Evolutionary conservation across 2,888 invertebrate genomes (phyloP).

Genomic region (Deilephila elpenor): DNA sequence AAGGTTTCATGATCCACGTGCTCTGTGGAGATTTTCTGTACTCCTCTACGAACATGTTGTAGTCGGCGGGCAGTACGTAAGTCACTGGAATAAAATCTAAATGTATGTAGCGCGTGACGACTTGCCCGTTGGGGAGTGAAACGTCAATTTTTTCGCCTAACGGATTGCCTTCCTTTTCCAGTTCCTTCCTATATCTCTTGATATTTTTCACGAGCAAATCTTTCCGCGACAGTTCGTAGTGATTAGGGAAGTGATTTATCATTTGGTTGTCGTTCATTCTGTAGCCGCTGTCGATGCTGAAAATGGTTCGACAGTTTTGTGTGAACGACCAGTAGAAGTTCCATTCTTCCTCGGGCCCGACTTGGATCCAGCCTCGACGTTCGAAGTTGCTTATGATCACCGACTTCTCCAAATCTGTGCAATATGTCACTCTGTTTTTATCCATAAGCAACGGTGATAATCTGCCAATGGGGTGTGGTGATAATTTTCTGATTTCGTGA

Average conservation of each 20-base stretch:
- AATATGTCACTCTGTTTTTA: conserved; percentile 71
- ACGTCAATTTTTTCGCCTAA: conserved; percentile 89
- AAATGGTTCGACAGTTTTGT: conserved; percentile 94
- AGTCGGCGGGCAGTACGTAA: conserved; percentile 97
- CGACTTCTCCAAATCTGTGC: conserved; percentile 97
- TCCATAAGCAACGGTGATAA: conserved; percentile 47
- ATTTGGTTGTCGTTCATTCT: conserved; percentile 96
- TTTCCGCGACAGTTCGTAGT: conserved; percentile 96
- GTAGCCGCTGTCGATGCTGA: conserved; percentile 96
- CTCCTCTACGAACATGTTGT: conserved; percentile 98
- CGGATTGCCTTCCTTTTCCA: conserved; percentile 94
- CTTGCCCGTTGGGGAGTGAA: conserved; percentile 84
- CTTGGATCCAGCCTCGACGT: conserved; percentile 95
- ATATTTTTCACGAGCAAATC: conserved; percentile 98
- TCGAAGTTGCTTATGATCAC: conserved; percentile 96
- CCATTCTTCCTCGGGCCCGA: conserved; percentile 95
- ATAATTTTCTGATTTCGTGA: conserved; percentile 8
- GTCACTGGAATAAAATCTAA: conserved; percentile 97
- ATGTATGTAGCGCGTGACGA: conserved; percentile 89
- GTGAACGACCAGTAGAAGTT: conserved; percentile 98
- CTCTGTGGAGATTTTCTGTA: conserved; percentile 96
- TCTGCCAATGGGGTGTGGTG: neutral
- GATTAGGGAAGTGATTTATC: conserved; percentile 98
- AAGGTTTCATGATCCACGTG: conserved; percentile 99
- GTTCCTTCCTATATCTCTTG: conserved; percentile 95